Conservation (phyloP, 2,113 vertebrate species). For the Sula dactylatra region DNA sequence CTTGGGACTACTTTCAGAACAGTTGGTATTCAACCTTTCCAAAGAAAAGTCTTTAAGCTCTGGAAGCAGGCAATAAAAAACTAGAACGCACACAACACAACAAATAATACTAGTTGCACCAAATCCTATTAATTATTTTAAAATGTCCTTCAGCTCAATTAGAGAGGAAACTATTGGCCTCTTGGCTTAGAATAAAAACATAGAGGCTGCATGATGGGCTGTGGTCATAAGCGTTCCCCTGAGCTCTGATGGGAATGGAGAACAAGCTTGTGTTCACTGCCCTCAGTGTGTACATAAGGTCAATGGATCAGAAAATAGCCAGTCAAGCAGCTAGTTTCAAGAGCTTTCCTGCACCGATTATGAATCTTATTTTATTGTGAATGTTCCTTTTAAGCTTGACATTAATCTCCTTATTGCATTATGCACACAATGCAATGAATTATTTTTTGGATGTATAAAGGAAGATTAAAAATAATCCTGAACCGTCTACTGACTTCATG, state of each 20-base stretch:
- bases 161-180: slow-evolving; percentile 19
- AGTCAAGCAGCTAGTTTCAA: not conserved
- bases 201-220: not conserved
- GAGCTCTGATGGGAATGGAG: slow-evolving; percentile 7
- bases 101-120: not conserved
- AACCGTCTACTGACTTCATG: not conserved
- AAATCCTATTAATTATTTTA: slow-evolving; percentile 42
- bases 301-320: slow-evolving; percentile 31
- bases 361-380: not conserved
- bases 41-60: slow-evolving; percentile 35
- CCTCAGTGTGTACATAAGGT: not conserved
- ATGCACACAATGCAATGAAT: not conserved
- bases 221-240: not conserved
- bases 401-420: not conserved
- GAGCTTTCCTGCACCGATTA: not conserved
- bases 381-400: not conserved
- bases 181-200: slow-evolving; percentile 42
- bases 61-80: slow-evolving; percentile 39
- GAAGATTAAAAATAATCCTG: not conserved
- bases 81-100: not conserved
- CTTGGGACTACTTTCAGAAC: slow-evolving; percentile 39
- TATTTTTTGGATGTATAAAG: not conserved
- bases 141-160: slow-evolving; percentile 40
- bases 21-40: slow-evolving; percentile 17
- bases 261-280: slow-evolving; percentile 1